Evolutionary conservation across 1,140 invertebrate species (phyloP), one percentile per base, ranked within the genome.

Genomic region (Babylonia areolata): DNA sequence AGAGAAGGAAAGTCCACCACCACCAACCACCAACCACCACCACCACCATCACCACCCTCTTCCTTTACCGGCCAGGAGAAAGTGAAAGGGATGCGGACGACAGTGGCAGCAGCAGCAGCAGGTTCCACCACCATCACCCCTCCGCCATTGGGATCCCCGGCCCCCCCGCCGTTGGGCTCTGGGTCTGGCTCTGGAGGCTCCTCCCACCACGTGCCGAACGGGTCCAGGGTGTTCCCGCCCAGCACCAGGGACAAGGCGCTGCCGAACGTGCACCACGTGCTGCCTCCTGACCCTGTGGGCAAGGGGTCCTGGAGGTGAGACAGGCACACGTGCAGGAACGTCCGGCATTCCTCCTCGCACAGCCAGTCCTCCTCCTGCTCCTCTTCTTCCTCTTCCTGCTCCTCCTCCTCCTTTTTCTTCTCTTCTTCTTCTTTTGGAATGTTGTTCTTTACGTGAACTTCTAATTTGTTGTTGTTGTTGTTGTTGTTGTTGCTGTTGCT

Each of bases 41-140:
- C n/a, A n/a, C n/a, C n/a, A n/a, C n/a, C n/a, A n/a, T n/a, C n/a
- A n/a, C n/a, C n/a, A n/a, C n/a, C n/a, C n/a, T n/a, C n/a, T n/a
- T n/a, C n/a, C n/a, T n/a, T 89, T 75, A 90, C 90, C 75, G 90
- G 88, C 88, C 90, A 90, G 17, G 85, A 86, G 69, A 89, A 90
- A 3, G 85, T 81, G 64, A 90, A 88, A 31, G 86, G 86, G 54
- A 89, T 81, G 12, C 69, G 40, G 46, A 90, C 80, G 23, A 85
- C 69, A 46, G 87, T 31, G 77, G 83, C 31, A 17, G n/a, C n/a
- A n/a, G n/a, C n/a, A n/a, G n/a, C n/a, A n/a, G n/a, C n/a, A n/a
- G n/a, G n/a, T n/a, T n/a, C n/a, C n/a, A n/a, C n/a, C n/a, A n/a
- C n/a, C n/a, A n/a, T n/a, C n/a, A n/a, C n/a, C n/a, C n/a, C n/a